Percentiles rank a stretch among this genome's conserved stretches.
These are phyloP conservation scores for Sebastes minor DNA, from an alignment of 2,797 vertebrate genomes.

Conservation along the genomic window DNA sequence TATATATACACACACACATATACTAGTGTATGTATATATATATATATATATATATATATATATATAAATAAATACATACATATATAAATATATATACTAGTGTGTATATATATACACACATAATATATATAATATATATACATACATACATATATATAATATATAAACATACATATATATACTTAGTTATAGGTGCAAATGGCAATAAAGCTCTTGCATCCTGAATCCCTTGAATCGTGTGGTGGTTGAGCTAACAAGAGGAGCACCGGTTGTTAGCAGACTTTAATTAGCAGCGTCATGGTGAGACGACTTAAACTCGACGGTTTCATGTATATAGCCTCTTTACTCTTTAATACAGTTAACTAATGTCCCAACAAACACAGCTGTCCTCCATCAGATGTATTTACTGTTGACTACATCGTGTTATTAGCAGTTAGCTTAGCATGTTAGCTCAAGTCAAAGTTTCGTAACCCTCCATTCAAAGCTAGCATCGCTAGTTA, in stretches of 20 bases:
- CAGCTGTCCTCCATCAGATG: not conserved
- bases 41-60: too few relatives aligned
- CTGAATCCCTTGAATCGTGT: not conserved
- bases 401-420: not conserved
- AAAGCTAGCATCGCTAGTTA: slow-evolving; percentile 57
- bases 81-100: too few relatives aligned
- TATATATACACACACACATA: too few relatives aligned
- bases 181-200: too few relatives aligned
- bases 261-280: slow-evolving; percentile 59
- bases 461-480: slow-evolving; percentile 78
- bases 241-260: not conserved
- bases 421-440: not conserved
- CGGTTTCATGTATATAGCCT: not conserved
- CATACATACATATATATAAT: too few relatives aligned
- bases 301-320: slow-evolving; percentile 11
- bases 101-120: too few relatives aligned
- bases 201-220: too few relatives aligned
- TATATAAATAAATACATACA: fast-evolving
- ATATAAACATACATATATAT: too few relatives aligned
- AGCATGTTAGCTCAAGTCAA: slow-evolving; percentile 55
- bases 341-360: too few relatives aligned
- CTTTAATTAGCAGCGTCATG: slow-evolving; percentile 57
- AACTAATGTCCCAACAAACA: too few relatives aligned
- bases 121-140: too few relatives aligned
- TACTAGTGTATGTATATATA: too few relatives aligned